These are phyloP conservation scores for Atethmia centrago DNA, from an alignment of 2,888 invertebrate genomes.

Conservation along the genomic window DNA sequence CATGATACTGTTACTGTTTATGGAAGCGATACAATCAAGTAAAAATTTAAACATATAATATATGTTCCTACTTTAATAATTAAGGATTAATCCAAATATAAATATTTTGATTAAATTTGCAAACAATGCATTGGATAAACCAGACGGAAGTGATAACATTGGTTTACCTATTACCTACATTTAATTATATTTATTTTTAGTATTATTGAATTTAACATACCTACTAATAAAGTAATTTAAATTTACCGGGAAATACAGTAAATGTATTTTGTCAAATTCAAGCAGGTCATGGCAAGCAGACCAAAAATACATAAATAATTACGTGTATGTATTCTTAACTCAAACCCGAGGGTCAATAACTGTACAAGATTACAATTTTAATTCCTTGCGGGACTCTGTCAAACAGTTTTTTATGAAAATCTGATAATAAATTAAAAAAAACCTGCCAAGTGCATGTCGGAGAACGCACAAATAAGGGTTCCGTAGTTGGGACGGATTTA, in stretches of 20 bases:
- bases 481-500: too few relatives aligned
- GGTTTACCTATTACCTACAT: neutral
- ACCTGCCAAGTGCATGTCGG: too few relatives aligned
- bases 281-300: neutral
- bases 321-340: neutral
- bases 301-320: neutral
- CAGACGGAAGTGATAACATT: neutral
- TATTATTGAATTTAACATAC: neutral
- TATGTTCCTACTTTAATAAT: neutral
- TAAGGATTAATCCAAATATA: neutral
- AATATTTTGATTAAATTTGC: neutral
- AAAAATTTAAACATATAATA: neutral
- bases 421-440: neutral
- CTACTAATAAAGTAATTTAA: neutral
- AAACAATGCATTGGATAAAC: neutral
- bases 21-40: slow-evolving; percentile 74
- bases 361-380: neutral
- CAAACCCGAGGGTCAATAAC: neutral
- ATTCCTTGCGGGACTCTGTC: neutral
- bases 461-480: too few relatives aligned
- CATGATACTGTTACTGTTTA: slow-evolving; percentile 52
- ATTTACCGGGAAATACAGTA: slow-evolving; percentile 3
- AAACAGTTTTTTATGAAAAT: neutral
- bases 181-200: neutral
- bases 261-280: neutral